phyloP scores from a whole-genome alignment of 2,888 invertebrate species.

The Drosophila mettleri region DNA sequence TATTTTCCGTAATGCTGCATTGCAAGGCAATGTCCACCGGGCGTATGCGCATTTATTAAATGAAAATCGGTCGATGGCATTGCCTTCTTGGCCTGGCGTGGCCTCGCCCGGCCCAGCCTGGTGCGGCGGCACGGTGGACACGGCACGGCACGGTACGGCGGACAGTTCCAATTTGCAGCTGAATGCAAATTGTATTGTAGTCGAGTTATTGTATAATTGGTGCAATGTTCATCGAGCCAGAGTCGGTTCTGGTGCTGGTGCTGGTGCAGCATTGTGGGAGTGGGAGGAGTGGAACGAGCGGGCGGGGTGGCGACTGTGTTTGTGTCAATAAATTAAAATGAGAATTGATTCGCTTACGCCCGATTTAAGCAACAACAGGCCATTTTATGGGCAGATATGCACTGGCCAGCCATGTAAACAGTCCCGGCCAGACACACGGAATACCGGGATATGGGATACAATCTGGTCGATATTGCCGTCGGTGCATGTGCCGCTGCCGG shows the following conservation, averaged over 20 bases:
- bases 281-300: not conserved
- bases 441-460: slow-evolving; percentile 29
- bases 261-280: not conserved
- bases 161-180: slow-evolving; percentile 72
- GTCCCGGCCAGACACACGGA: slow-evolving; percentile 44
- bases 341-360: slow-evolving; percentile 80
- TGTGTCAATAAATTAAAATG: slow-evolving; percentile 80
- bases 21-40: slow-evolving; percentile 42
- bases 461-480: slow-evolving; percentile 25
- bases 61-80: slow-evolving; percentile 53
- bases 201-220: slow-evolving; percentile 80
- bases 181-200: slow-evolving; percentile 78
- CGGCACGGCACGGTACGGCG: slow-evolving; percentile 7
- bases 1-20: slow-evolving; percentile 45
- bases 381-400: slow-evolving; percentile 69
- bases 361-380: slow-evolving; percentile 78
- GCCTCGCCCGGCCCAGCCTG: not conserved
- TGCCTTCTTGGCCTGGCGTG: slow-evolving; percentile 43
- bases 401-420: slow-evolving; percentile 56
- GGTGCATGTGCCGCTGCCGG: slow-evolving; percentile 25
- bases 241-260: not conserved
- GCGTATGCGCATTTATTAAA: slow-evolving; percentile 78
- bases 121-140: slow-evolving; percentile 3
- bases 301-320: slow-evolving; percentile 45
- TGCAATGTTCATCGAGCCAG: slow-evolving; percentile 57